Evolutionary conservation across 1,140 invertebrate genomes (phyloP).

Genomic region (Cydia amplana): DNA sequence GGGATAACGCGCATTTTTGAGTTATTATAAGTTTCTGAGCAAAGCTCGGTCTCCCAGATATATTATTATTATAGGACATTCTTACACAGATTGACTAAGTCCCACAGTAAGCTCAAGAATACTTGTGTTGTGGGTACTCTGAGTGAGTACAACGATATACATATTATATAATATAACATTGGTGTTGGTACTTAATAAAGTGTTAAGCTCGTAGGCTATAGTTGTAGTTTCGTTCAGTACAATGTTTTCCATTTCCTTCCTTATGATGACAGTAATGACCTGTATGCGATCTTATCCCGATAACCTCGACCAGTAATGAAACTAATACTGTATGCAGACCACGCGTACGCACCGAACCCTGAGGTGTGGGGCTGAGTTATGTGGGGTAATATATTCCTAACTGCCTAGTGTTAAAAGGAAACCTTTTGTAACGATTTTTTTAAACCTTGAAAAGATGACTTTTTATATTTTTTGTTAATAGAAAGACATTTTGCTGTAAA

Average conservation of each 20-base stretch:
- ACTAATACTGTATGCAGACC: slow-evolving; percentile 24
- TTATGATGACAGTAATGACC: background rate
- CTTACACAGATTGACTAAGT: no score
- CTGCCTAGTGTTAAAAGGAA: background rate
- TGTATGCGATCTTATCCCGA: background rate
- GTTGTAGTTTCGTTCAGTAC: no score
- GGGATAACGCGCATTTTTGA: no score
- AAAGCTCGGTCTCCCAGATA: no score
- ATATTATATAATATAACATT: no score
- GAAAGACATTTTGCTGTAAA: background rate
- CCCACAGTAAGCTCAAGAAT: no score
- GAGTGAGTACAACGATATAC: no score
- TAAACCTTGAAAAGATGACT: background rate
- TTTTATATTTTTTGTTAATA: background rate
- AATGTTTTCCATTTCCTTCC: background rate
- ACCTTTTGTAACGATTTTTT: background rate
- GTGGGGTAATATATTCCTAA: slow-evolving; percentile 12
- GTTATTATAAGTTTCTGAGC: no score
- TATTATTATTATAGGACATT: no score
- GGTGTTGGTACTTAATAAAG: no score
- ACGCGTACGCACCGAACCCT: background rate
- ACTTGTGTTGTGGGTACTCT: no score
- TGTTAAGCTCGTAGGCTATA: no score
- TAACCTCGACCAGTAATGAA: background rate
- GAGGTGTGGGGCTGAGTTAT: slow-evolving; percentile 21